Evolutionary conservation across 1,140 invertebrate genomes (phyloP).

Genomic region (Battus philenor): DNA sequence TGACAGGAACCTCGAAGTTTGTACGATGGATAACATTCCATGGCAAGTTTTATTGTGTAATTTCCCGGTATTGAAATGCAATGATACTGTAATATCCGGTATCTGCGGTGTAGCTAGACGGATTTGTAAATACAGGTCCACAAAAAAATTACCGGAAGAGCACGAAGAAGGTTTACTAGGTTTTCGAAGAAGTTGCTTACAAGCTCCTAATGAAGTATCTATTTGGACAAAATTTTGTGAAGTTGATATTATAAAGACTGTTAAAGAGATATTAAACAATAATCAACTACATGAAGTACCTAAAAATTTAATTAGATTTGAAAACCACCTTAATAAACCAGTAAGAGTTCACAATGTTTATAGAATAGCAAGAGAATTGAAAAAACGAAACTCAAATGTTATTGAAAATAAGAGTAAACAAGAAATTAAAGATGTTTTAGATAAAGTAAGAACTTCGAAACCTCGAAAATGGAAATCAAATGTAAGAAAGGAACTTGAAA

Average conservation of each 20-base stretch:
- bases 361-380: slow-evolving; percentile 81
- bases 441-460: slow-evolving; percentile 43
- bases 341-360: slow-evolving; percentile 91
- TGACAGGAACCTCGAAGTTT: slow-evolving; percentile 25
- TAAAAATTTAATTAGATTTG: slow-evolving; percentile 83
- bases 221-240: slow-evolving; percentile 96
- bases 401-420: slow-evolving; percentile 30
- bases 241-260: slow-evolving; percentile 82
- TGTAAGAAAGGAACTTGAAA: slow-evolving; percentile 35
- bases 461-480: slow-evolving; percentile 71
- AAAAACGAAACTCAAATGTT: slow-evolving; percentile 66
- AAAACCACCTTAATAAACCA: slow-evolving; percentile 90
- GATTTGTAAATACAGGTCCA: slow-evolving; percentile 74
- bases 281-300: slow-evolving; percentile 35
- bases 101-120: slow-evolving; percentile 82
- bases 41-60: slow-evolving; percentile 73
- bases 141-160: slow-evolving; percentile 27
- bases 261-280: slow-evolving; percentile 53
- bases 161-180: slow-evolving; percentile 80
- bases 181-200: slow-evolving; percentile 86
- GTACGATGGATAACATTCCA: slow-evolving; percentile 30
- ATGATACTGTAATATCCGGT: slow-evolving; percentile 81
- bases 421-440: slow-evolving; percentile 18
- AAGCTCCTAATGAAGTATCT: slow-evolving; percentile 89
- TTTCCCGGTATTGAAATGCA: slow-evolving; percentile 77